Conservation (phyloP, 1,140 invertebrate genomes). For the Drosophila yakuba region DNA sequence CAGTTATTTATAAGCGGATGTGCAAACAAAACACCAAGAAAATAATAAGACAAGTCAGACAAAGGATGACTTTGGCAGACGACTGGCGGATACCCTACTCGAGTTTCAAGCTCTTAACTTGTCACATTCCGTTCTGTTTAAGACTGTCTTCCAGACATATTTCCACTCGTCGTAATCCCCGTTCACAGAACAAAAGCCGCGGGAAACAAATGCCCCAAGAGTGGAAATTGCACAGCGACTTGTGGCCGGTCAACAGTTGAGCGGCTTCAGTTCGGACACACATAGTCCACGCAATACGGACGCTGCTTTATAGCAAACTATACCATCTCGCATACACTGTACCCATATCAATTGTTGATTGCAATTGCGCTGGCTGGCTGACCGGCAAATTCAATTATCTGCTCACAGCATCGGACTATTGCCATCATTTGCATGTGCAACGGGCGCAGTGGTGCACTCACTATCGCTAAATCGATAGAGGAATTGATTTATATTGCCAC, state of each 20-base stretch:
- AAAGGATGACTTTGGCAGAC: conserved; percentile 22
- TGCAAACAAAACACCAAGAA: conserved; percentile 30
- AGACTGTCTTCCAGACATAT: conserved; percentile 9
- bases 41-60: conserved; percentile 24
- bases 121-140: conserved; percentile 8
- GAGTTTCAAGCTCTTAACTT: conserved; percentile 28
- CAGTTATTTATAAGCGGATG: conserved; percentile 65
- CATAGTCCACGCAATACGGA: not conserved
- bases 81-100: conserved; percentile 35
- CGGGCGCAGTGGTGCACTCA: conserved; percentile 6
- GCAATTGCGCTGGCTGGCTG: conserved; percentile 62
- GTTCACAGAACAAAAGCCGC: conserved; percentile 23
- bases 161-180: conserved; percentile 33
- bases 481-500: conserved; percentile 73
- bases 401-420: conserved; percentile 41
- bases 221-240: conserved; percentile 16
- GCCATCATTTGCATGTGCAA: conserved; percentile 57
- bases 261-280: conserved; percentile 39
- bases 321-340: conserved; percentile 5
- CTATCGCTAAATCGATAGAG: conserved; percentile 44
- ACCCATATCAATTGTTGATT: conserved; percentile 52
- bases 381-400: conserved; percentile 63
- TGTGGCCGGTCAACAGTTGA: conserved; percentile 48
- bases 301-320: not conserved
- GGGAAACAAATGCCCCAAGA: conserved; percentile 1